Conservation (phyloP, 1,140 invertebrate species). For the Bombus pascuorum region DNA sequence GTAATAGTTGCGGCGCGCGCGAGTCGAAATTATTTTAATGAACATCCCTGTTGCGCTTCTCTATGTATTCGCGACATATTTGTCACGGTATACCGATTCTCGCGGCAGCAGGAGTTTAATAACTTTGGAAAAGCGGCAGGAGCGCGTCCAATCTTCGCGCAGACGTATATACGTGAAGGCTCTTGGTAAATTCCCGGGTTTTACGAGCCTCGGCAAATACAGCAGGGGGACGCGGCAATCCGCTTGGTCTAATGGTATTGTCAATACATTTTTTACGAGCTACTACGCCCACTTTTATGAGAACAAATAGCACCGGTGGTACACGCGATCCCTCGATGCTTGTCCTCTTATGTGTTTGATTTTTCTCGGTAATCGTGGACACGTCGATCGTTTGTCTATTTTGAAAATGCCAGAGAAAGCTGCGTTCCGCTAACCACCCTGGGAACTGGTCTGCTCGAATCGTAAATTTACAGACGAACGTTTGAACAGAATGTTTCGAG, state of each 20-base stretch:
- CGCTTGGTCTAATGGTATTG: slow-evolving; percentile 67
- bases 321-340: neutral
- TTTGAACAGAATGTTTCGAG: neutral
- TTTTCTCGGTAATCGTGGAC: neutral
- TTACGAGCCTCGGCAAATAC: slow-evolving; percentile 69
- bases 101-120: slow-evolving; percentile 16
- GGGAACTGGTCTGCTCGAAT: neutral
- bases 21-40: neutral
- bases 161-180: slow-evolving; percentile 9
- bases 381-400: slow-evolving; percentile 16
- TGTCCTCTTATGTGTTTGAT: slow-evolving; percentile 11
- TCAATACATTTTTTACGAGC: slow-evolving; percentile 73
- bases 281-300: slow-evolving; percentile 66
- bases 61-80: neutral
- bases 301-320: slow-evolving; percentile 66
- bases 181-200: slow-evolving; percentile 69
- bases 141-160: slow-evolving; percentile 21
- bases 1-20: neutral
- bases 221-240: slow-evolving; percentile 39
- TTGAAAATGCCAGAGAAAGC: slow-evolving; percentile 19
- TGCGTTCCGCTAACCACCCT: neutral
- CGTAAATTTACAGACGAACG: neutral
- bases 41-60: neutral
- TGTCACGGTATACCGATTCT: neutral
- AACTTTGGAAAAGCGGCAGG: neutral